Conservation (phyloP, 1,140 invertebrate genomes). For the Aphaenogaster rudis region DNA sequence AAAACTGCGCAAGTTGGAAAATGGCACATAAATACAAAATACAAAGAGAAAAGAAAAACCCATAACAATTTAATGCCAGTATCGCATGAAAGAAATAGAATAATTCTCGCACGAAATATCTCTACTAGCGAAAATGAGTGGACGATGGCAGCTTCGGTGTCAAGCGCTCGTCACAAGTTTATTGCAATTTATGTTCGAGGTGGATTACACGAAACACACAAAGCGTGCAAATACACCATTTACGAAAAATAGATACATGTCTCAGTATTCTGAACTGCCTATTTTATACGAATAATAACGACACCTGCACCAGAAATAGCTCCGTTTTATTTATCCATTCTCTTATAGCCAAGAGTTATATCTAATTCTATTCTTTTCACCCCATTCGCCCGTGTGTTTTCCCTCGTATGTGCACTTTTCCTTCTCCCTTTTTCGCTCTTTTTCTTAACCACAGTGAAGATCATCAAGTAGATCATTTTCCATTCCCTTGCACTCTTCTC, state of each 20-base stretch:
- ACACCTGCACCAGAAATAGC: conserved; percentile 67
- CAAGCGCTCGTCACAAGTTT: neutral
- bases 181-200: conserved; percentile 24
- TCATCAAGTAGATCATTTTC: conserved; percentile 54
- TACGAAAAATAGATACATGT: conserved; percentile 28
- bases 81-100: neutral
- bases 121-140: neutral
- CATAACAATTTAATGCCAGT: neutral
- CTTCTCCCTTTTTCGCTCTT: conserved; percentile 7
- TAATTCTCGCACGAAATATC: neutral
- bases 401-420: neutral
- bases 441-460: conserved; percentile 8
- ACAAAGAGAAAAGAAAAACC: neutral
- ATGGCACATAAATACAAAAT: neutral
- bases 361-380: conserved; percentile 21
- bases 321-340: conserved; percentile 64
- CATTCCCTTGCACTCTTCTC: neutral
- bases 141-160: neutral
- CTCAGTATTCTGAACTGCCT: conserved; percentile 12
- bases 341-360: conserved; percentile 15
- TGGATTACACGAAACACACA: neutral
- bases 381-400: neutral
- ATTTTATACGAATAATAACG: conserved; percentile 74
- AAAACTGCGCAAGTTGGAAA: no score
- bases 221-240: neutral